These are phyloP conservation scores for Adineta ricciae DNA, from an alignment of 2,888 invertebrate genomes.

Conservation along the genomic window DNA sequence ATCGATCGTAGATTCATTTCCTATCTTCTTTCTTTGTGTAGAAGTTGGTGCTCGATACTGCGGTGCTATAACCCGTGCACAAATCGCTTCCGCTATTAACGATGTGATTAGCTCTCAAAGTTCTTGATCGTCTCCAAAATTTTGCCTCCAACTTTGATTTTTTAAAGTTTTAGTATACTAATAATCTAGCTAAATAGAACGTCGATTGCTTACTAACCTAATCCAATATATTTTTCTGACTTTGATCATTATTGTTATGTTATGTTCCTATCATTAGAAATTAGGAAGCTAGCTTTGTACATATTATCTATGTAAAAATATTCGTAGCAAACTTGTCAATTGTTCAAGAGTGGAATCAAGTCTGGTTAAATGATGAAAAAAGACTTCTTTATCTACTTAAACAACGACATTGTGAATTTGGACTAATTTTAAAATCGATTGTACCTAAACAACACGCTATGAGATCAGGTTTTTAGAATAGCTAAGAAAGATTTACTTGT, in stretches of 20 bases:
- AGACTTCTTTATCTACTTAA: slow-evolving; percentile 53
- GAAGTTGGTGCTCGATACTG: not conserved
- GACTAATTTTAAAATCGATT: slow-evolving; percentile 44
- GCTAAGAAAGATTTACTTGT: slow-evolving; percentile 19
- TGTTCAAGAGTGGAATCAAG: slow-evolving; percentile 43
- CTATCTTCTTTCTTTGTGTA: not conserved
- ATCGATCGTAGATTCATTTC: not conserved
- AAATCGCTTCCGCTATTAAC: not conserved
- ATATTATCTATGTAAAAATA: not conserved
- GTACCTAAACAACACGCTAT: slow-evolving; percentile 37
- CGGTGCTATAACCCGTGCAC: not conserved
- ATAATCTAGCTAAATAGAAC: too few species aligned
- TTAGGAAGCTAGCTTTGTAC: too few species aligned
- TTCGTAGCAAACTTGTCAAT: not conserved
- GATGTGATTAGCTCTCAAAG: not conserved
- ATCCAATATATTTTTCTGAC: too few species aligned
- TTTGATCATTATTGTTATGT: too few species aligned
- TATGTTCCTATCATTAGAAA: too few species aligned
- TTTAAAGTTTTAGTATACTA: not conserved
- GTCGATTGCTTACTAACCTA: too few species aligned
- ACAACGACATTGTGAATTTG: slow-evolving; percentile 50
- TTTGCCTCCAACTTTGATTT: not conserved
- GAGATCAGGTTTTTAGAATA: not conserved
- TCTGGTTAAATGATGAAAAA: slow-evolving; percentile 50
- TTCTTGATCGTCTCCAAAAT: not conserved